Evolutionary conservation across 2,113 vertebrate genomes (phyloP).

Genomic region (Thunnus maccoyii): DNA sequence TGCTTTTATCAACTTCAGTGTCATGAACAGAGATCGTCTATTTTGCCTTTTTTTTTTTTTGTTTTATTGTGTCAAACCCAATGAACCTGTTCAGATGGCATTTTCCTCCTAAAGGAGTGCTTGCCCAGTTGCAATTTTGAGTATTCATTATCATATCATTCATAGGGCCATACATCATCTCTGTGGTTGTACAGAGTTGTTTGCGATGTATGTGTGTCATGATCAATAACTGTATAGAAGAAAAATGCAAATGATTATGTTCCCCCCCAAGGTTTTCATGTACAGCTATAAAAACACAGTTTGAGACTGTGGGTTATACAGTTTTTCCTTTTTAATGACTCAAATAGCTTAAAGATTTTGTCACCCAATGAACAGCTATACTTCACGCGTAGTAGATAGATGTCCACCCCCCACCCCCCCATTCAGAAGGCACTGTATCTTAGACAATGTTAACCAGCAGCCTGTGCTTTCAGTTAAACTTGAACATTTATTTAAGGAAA

Average conservation of each 20-base stretch:
- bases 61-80: conserved; percentile 56
- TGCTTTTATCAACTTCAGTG: conserved; percentile 54
- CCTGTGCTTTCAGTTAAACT: conserved; percentile 87
- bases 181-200: conserved; percentile 14
- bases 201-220: background rate
- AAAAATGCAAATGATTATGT: conserved; percentile 27
- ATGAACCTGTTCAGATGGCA: conserved; percentile 22
- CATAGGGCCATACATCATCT: conserved; percentile 3
- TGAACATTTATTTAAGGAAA: conserved; percentile 87
- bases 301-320: conserved; percentile 58
- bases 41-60: conserved; percentile 46
- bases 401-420: conserved; percentile 27
- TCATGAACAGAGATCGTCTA: conserved; percentile 23
- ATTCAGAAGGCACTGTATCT: conserved; percentile 66
- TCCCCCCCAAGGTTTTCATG: conserved; percentile 30
- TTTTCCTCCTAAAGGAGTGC: conserved; percentile 8
- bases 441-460: conserved; percentile 83
- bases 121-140: conserved; percentile 14
- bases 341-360: conserved; percentile 3
- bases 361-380: conserved; percentile 24
- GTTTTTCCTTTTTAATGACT: conserved; percentile 38
- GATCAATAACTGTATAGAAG: conserved; percentile 35
- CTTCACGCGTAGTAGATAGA: conserved; percentile 49
- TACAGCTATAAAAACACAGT: conserved; percentile 44
- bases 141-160: conserved; percentile 41